Conservation (phyloP, 2,888 invertebrate species). For the Meiosimyza decipiens region DNA sequence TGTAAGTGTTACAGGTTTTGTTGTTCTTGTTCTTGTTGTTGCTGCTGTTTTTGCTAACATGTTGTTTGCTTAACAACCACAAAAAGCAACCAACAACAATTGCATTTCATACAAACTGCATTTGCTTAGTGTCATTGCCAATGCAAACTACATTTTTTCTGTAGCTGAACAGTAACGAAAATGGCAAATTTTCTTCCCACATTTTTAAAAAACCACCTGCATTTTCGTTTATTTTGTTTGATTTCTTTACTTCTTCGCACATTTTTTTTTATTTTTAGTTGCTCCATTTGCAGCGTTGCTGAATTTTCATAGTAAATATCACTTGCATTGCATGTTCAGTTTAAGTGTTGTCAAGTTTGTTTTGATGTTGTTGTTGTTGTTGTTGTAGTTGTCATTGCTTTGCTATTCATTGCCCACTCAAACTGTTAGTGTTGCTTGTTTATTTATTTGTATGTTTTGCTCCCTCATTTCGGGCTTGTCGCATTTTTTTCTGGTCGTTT, state of each 20-base stretch:
- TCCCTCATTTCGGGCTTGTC: neutral
- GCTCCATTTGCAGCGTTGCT: neutral
- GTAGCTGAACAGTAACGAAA: neutral
- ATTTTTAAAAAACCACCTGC: neutral
- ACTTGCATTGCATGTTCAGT: neutral
- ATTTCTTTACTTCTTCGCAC: neutral
- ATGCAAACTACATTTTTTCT: neutral
- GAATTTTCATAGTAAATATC: neutral
- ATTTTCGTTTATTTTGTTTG: neutral
- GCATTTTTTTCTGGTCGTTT: constrained; percentile 1
- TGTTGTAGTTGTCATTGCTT: neutral
- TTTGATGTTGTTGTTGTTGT: constrained; percentile 6
- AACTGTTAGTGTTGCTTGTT: neutral
- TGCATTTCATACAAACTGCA: neutral
- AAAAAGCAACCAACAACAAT: neutral
- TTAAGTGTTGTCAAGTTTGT: neutral
- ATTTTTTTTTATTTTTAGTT: neutral
- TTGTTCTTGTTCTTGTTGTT: neutral
- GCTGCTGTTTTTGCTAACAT: neutral
- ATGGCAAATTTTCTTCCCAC: neutral
- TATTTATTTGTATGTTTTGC: neutral
- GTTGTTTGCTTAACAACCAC: neutral
- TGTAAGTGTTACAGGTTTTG: neutral
- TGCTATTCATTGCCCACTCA: constrained; percentile 17
- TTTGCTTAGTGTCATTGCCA: constrained; percentile 12